Evolutionary conservation across 1,140 invertebrate species (phyloP), one percentile per base, ranked within the genome.

Genomic region (Trypoxylus dichotomus): DNA sequence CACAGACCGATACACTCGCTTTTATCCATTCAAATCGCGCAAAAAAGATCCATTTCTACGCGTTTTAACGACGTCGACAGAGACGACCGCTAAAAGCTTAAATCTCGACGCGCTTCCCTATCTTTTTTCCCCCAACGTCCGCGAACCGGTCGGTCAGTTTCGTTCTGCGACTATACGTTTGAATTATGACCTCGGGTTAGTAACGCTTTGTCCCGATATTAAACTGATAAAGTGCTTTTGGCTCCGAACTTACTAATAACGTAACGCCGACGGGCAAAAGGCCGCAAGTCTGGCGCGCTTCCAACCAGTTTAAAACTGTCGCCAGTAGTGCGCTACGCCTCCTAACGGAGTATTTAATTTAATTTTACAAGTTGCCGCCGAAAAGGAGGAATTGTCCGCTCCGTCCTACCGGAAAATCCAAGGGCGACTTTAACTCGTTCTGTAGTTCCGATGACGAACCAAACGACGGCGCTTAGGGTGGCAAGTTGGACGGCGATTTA

Each of bases 201-300:
- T 68, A 68, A 68, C 60, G 25, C 60, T 68, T 8, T 25, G 60
- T 68, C 60, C 60, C 60, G 60, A 68, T 74, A 43, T 74, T 74
- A 74, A 74, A 37, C 72, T 74, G 72, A 74, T 74, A 74, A 74
- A 74, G 72, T 74, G 72, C 32, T 74, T 74, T 74, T 43, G 72
- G 72, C 72, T 41, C 72, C 19, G 72, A 74, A 74, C 72, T 74
- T 32, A 74, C 72, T 74, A 74, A 74, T 32, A 74, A 74, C 72
- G 29, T 74, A 42, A 43, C 72, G 37, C 37, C 41, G 72, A 74
- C 72, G 19, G n/a, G 72, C 29, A 43, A 29, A 74, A 29, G 27
- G 72, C 72, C 72, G 19, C 72, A 74, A 74, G 72, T 43, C 72
- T 74, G 72, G 72, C 72, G n/a, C 72, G 19, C 72, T 74, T 74